Evolutionary conservation across 2,888 invertebrate species (phyloP).

Genomic region (Cecidostiba fungosa): DNA sequence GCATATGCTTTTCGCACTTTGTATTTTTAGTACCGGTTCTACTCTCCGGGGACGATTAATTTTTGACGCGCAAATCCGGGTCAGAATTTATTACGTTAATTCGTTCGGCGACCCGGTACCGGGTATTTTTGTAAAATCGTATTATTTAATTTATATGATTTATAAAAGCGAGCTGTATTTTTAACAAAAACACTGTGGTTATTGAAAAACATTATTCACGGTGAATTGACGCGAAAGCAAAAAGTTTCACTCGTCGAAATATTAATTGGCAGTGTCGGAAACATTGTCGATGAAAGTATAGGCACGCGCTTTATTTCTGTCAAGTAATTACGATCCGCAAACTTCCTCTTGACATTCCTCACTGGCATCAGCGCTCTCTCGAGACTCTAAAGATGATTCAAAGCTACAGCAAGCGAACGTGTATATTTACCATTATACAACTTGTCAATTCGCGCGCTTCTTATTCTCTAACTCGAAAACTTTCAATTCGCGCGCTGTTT

Average conservation of each 20-base stretch:
- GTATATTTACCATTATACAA: constrained; percentile 45
- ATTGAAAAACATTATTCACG: background rate
- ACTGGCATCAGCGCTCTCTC: background rate
- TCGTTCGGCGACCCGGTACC: background rate
- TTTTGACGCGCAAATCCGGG: background rate
- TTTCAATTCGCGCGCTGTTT: background rate
- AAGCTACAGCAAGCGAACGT: background rate
- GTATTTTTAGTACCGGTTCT: constrained; percentile 56
- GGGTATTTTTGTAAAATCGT: background rate
- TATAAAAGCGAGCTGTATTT: no score
- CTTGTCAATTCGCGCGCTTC: background rate
- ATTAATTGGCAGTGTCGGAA: constrained; percentile 43
- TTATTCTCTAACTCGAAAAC: background rate
- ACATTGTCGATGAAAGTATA: constrained; percentile 39
- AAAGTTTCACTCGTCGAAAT: background rate
- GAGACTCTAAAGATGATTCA: constrained; percentile 34
- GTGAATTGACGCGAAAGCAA: background rate
- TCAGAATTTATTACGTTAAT: background rate
- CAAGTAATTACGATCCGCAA: constrained; percentile 46
- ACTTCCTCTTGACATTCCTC: constrained; percentile 29
- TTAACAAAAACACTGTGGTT: no score
- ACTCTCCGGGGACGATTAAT: background rate
- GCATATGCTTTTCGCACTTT: constrained; percentile 24
- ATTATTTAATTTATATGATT: no score
- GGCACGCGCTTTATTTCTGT: constrained; percentile 47